phyloP scores from a whole-genome alignment of 2,888 invertebrate species.

The Drosophila emarginata region DNA sequence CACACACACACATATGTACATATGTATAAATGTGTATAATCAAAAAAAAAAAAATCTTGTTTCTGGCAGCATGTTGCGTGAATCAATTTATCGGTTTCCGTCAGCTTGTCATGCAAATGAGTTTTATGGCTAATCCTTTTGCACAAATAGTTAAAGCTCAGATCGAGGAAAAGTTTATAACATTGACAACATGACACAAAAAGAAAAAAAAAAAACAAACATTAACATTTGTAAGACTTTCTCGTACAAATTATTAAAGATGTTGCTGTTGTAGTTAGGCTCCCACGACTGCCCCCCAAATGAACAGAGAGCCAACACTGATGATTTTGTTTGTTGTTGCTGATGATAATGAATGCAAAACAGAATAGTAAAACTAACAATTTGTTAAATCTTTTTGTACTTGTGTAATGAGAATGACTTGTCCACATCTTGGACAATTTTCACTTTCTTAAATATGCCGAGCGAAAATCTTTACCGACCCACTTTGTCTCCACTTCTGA shows the following conservation, averaged over 20 bases:
- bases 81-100: constrained; percentile 56
- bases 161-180: constrained; percentile 13
- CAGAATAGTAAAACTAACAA: constrained; percentile 65
- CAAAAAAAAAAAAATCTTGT: constrained; percentile 36
- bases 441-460: constrained; percentile 33
- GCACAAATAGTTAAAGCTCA: constrained; percentile 16
- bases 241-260: constrained; percentile 9
- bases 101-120: constrained; percentile 73
- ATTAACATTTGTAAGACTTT: constrained; percentile 25
- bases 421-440: constrained; percentile 43
- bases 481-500: constrained; percentile 34
- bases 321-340: not conserved
- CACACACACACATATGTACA: not conserved
- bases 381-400: constrained; percentile 35
- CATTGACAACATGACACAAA: not conserved
- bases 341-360: constrained; percentile 44
- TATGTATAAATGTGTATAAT: constrained; percentile 19
- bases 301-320: not conserved
- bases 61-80: constrained; percentile 60
- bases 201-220: not conserved
- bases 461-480: constrained; percentile 42
- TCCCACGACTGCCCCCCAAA: constrained; percentile 53
- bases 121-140: constrained; percentile 52
- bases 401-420: constrained; percentile 37
- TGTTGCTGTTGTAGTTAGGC: constrained; percentile 16